Percentiles rank a stretch among this genome's conserved stretches.
phyloP scores from a whole-genome alignment of 2,113 vertebrate genomes.

The Oryctolagus cuniculus region mOryCun1.1 NC_091444.1:365501-366000 shows the following conservation, averaged over 20 bases:
- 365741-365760: background rate
- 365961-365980: constrained; percentile 69
- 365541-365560: background rate
- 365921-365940: constrained; percentile 48
- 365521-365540: background rate
- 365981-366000: constrained; percentile 76
- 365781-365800: background rate
- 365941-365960: constrained; percentile 53
- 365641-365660: background rate
- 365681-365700: too few species aligned
- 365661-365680: background rate
- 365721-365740: background rate
- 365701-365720: background rate
- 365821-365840: background rate
- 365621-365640: background rate
- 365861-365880: too few species aligned
- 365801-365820: background rate
- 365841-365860: too few species aligned
- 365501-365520: background rate
- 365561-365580: background rate
- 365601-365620: background rate
- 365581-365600: background rate
- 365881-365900: background rate
- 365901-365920: background rate
- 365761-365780: background rate